Base-by-base conservation (phyloP, 2,888 invertebrate genomes). In the Lasioglossum calceatum region DNA sequence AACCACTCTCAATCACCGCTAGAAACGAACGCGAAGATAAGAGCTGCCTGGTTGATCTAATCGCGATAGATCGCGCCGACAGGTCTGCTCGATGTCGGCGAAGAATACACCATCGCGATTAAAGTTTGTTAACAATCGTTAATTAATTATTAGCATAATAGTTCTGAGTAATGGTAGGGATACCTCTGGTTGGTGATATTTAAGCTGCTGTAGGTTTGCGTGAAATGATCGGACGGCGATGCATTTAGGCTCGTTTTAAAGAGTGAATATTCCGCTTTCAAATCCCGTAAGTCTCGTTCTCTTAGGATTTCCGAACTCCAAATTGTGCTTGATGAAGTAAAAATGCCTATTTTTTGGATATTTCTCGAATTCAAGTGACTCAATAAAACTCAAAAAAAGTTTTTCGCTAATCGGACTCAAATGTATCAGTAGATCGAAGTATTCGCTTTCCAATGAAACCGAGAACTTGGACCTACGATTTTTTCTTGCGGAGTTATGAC, bases 401-500 rank as follows among this genome's bases (percentile, higher is more conserved):
- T 10, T 27, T 12, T 1, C 1, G 2, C 1, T 2, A 12, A n/a
- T n/a, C 2, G n/a, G 4, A 58, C 3, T 0, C 7, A 27, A 1
- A 10, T 0, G 0, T 4, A 12, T n/a, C 0, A 1, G 8, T 12
- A 58, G 12, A 3, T 0, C 14, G 12, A 12, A 58, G n/a, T 10
- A 4, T 58, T n/a, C 10, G 58, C 27, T 58, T 12, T 58, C 27
- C n/a, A 58, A 12, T 4, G 58, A 1, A 4, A 12, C n/a, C 12
- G 10, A n/a, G 14, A 58, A 27, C 2, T 8, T 27, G 3, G 58
- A 4, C 8, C 58, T 58, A n/a, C 12, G 27, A 58, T 58, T 27
- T 58, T n/a, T 58, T n/a, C 0, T 58, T 4, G 12, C n/a, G 12
- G 27, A 12, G 10, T 58, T 58, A 58, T 58, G 4, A 1, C 12